Percentiles rank a stretch among this genome's conserved stretches.
phyloP scores from a whole-genome alignment of 2,888 invertebrate genomes.

The Drosophila ezoana region DNA sequence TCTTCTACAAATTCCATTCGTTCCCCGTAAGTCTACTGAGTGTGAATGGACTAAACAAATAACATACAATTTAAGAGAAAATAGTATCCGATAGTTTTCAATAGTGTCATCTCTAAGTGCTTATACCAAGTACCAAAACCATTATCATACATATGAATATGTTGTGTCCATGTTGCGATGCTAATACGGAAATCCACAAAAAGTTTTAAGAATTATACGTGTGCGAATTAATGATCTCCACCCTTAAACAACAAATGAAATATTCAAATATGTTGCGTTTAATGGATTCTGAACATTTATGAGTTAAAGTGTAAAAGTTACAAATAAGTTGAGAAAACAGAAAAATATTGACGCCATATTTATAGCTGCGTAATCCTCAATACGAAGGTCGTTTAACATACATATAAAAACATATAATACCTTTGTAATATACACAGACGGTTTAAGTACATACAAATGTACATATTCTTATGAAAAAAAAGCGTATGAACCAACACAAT shows the following conservation, averaged over 20 bases:
- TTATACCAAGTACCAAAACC: not conserved
- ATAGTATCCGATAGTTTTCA: slow-evolving; percentile 5
- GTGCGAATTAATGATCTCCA: slow-evolving; percentile 3
- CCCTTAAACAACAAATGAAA: slow-evolving; percentile 19
- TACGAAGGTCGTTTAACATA: slow-evolving; percentile 52
- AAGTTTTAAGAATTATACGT: not conserved
- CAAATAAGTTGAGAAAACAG: slow-evolving; percentile 17
- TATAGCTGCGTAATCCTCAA: slow-evolving; percentile 48
- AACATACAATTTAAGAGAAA: not conserved
- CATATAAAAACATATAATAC: slow-evolving; percentile 4
- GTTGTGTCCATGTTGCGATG: slow-evolving; percentile 15
- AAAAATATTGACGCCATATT: slow-evolving; percentile 51
- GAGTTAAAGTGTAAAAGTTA: slow-evolving; percentile 51
- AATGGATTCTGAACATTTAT: slow-evolving; percentile 82
- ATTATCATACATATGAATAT: slow-evolving; percentile 2
- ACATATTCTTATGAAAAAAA: slow-evolving; percentile 8
- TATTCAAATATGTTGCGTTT: slow-evolving; percentile 79
- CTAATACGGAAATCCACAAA: not conserved
- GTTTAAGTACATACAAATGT: not conserved
- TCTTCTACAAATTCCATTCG: no score
- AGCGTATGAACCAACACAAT: not conserved
- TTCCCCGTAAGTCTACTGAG: no score
- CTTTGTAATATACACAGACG: slow-evolving; percentile 16
- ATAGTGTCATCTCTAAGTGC: not conserved
- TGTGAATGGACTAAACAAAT: not conserved